These are phyloP conservation scores for Lycodopsis pacificus DNA, from an alignment of 2,797 vertebrate genomes.

Conservation along the genomic window DNA sequence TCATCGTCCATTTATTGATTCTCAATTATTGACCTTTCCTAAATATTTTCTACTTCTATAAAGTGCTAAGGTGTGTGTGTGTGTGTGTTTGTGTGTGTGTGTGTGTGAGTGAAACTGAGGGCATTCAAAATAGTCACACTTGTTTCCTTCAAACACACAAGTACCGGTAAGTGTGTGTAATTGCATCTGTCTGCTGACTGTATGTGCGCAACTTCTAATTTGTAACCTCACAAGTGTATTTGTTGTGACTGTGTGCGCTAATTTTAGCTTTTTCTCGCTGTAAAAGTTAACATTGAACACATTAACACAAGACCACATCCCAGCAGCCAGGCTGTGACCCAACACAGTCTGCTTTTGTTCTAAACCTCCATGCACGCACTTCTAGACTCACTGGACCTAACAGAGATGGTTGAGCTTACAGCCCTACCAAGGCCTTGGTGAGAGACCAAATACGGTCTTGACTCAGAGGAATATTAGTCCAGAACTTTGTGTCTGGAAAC, in stretches of 20 bases:
- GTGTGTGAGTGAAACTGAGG: background rate
- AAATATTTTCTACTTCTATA: slow-evolving; percentile 9
- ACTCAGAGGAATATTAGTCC: slow-evolving; percentile 13
- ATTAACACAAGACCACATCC: slow-evolving; percentile 35
- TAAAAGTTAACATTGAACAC: slow-evolving; percentile 45
- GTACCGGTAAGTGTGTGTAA: slow-evolving; percentile 7
- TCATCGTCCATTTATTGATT: background rate
- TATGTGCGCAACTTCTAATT: slow-evolving; percentile 20
- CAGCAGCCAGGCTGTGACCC: slow-evolving; percentile 27
- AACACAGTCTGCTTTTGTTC: slow-evolving; percentile 59
- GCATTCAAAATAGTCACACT: background rate
- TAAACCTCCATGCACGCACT: background rate
- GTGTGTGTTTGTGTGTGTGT: too few relatives aligned
- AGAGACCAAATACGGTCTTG: background rate
- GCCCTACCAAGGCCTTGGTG: background rate
- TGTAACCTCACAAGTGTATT: slow-evolving; percentile 27
- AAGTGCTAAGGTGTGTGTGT: background rate
- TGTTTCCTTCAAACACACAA: slow-evolving; percentile 21
- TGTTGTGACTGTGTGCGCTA: slow-evolving; percentile 26
- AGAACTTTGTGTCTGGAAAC: slow-evolving; percentile 8
- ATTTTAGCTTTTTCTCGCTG: slow-evolving; percentile 43
- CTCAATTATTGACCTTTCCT: slow-evolving; percentile 4
- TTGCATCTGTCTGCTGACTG: slow-evolving; percentile 25
- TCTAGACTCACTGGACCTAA: slow-evolving; percentile 18
- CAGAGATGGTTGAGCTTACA: slow-evolving; percentile 4